Evolutionary conservation across 2,888 invertebrate genomes (phyloP).

Genomic region (Trachelus troglodyta): DNA sequence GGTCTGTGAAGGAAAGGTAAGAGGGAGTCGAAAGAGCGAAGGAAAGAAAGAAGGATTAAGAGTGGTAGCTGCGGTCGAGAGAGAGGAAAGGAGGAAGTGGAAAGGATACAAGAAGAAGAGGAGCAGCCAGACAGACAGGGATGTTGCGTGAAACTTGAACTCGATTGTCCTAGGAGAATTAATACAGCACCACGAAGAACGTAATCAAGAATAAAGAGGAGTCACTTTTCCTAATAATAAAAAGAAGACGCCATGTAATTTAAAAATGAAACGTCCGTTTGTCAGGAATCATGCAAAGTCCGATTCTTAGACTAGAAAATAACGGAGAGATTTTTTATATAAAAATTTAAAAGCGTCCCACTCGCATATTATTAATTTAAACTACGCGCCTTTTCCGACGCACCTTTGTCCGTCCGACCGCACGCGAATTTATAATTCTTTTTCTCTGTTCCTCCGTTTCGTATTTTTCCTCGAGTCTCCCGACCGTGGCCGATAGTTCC

Average conservation of each 20-base stretch:
- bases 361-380: background rate
- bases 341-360: background rate
- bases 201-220: background rate
- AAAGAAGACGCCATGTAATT: background rate
- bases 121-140: background rate
- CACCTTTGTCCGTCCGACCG: background rate
- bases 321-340: background rate
- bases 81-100: constrained; percentile 15
- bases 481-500: background rate
- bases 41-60: constrained; percentile 11
- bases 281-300: background rate
- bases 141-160: background rate
- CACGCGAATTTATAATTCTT: background rate
- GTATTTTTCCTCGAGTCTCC: constrained; percentile 2
- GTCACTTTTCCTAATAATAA: background rate
- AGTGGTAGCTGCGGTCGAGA: background rate
- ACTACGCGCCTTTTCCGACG: background rate
- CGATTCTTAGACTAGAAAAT: too few relatives aligned
- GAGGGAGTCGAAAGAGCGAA: constrained; percentile 17
- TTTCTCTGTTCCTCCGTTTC: background rate
- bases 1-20: constrained; percentile 17
- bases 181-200: background rate
- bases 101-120: constrained; percentile 8
- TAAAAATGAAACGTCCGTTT: background rate
- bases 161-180: background rate